Evolutionary conservation across 2,113 vertebrate species (phyloP), one percentile per base, ranked within the genome.

Genomic region (Pterocles burchelli): DNA sequence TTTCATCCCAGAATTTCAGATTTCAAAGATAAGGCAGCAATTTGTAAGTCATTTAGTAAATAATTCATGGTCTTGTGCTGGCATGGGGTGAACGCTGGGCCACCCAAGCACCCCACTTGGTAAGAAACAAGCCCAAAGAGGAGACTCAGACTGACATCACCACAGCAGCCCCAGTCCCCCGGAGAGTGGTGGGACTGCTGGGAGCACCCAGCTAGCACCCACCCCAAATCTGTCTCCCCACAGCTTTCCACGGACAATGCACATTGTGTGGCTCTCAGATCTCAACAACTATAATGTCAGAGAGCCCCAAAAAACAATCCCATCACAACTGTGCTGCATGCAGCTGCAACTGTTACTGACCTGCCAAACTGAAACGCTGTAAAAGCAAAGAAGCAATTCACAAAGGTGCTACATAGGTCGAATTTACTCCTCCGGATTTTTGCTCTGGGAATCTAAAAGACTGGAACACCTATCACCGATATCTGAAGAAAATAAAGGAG

Each of bases 131-230:
- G 28, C 9, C n/a, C 25, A 16, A 61, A 59, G 43, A 36, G 28
- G 10, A 0, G 1, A 43, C 4, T 48, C 31, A 9, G 28, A 38
- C 20, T 0, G 0, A 31, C 22, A 43, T 4, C 26, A 17, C 31
- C 48, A 45, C 5, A 4, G 31, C 45, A 28, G 43, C 17, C 41
- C 13, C 41, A 46, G 65, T 20, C 14, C 24, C 49, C 3, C 0
- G 86, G 24, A 66, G 61, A 26, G 25, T 0, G 3, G 49, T 24
- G 68, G 62, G 49, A 63, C 31, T 33, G 24, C 36, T 70, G 68
- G 36, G 24, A 70, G 24, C 33, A 34, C 5, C 29, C 84, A 54
- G 19, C 3, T 11, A 41, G 63, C 57, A 21, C 43, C 59, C 1
- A 4, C 24, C 70, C 62, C 71, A 66, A 18, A 10, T 43, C 52